phyloP scores from a whole-genome alignment of 1,140 invertebrate species.

The Drosophila rufa region DNA sequence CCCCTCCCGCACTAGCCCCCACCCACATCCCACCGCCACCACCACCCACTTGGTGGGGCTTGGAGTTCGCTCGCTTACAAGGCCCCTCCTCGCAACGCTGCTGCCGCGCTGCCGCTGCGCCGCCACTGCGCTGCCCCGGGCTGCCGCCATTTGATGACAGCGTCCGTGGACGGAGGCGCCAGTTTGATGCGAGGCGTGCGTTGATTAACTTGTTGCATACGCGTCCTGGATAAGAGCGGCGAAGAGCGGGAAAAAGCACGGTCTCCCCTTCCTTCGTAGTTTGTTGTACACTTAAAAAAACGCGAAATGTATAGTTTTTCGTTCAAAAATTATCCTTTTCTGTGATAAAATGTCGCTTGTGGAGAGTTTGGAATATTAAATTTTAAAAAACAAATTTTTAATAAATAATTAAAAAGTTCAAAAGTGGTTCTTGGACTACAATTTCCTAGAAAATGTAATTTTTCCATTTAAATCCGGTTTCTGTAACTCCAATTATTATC shows the following conservation, averaged over 20 bases:
- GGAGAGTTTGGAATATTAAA: background rate
- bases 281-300: conserved; percentile 8
- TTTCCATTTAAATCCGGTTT: background rate
- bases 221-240: conserved; percentile 49
- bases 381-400: no score
- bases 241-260: background rate
- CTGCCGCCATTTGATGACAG: conserved; percentile 56
- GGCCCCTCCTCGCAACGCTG: conserved; percentile 15
- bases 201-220: conserved; percentile 83
- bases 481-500: background rate
- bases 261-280: background rate
- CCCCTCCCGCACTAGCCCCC: background rate
- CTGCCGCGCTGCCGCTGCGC: conserved; percentile 31
- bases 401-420: background rate
- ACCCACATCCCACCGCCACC: background rate
- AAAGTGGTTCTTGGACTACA: no score
- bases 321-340: background rate
- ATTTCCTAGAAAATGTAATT: no score
- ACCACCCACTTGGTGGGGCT: conserved; percentile 3
- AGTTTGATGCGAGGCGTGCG: conserved; percentile 79
- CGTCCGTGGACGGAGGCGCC: conserved; percentile 58
- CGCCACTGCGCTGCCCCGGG: conserved; percentile 38
- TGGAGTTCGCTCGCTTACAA: conserved; percentile 26
- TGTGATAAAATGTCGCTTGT: background rate
- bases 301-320: background rate